These are phyloP conservation scores for Plagodis pulveraria DNA, from an alignment of 2,888 invertebrate genomes.

Conservation along the genomic window DNA sequence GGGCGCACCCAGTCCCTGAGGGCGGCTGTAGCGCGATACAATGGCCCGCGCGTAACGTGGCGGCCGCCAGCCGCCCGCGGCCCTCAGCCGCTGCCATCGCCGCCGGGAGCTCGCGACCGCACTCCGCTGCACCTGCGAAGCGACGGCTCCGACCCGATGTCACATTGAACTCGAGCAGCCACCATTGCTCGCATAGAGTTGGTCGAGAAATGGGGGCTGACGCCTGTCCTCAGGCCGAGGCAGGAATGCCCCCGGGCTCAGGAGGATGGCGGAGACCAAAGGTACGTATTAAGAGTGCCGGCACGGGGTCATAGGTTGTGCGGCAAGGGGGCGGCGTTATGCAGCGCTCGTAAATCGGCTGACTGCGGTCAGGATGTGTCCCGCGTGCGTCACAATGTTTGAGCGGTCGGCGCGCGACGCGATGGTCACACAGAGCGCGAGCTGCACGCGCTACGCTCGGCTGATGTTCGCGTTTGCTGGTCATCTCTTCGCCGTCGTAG, in stretches of 20 bases:
- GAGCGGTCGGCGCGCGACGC: slow-evolving; percentile 41
- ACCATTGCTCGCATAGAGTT: slow-evolving; percentile 99
- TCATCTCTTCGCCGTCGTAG: slow-evolving; percentile 40
- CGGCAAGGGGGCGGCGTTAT: slow-evolving; percentile 47
- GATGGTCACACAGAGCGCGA: slow-evolving; percentile 41
- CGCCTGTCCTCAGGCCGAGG: slow-evolving; percentile 98
- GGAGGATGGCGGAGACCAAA: slow-evolving; percentile 89
- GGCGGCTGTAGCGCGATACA: slow-evolving; percentile 55
- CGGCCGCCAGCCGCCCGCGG: slow-evolving; percentile 73
- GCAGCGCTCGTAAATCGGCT: slow-evolving; percentile 50
- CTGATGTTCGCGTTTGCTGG: slow-evolving; percentile 32
- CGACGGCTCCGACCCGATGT: slow-evolving; percentile 73
- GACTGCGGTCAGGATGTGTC: slow-evolving; percentile 61
- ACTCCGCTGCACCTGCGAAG: slow-evolving; percentile 59
- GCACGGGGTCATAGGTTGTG: slow-evolving; percentile 31
- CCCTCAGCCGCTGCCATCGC: slow-evolving; percentile 67
- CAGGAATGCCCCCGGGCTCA: slow-evolving; percentile 95
- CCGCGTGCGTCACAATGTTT: slow-evolving; percentile 55
- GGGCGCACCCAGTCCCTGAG: slow-evolving; percentile 41
- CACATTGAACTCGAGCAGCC: slow-evolving; percentile 87
- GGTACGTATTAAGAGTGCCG: slow-evolving; percentile 77
- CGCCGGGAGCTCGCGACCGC: slow-evolving; percentile 71
- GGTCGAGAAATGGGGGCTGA: slow-evolving; percentile 99
- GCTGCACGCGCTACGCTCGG: slow-evolving; percentile 47
- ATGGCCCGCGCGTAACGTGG: slow-evolving; percentile 61